Base-by-base conservation (phyloP, 1,140 invertebrate species). In the Calliopsis andreniformis region DNA sequence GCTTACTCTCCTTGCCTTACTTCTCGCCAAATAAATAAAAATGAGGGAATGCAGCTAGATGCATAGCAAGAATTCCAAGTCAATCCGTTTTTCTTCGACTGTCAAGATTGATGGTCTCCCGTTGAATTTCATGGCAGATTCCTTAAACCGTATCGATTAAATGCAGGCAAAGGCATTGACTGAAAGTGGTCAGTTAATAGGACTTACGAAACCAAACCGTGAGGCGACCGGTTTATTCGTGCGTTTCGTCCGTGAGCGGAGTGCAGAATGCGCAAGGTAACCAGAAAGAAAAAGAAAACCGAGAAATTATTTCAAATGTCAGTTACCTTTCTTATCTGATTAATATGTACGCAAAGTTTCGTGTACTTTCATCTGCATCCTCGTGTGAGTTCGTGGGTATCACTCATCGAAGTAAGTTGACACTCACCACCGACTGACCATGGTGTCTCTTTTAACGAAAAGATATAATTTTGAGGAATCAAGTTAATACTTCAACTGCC, bases 301-400 rank as follows among this genome's bases (percentile, higher is more conserved):
- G 20, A n/a, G n/a, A 23, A 76, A 63, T n/a, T 28, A 43, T 30
- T 67, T 56, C 28, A 53, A 51, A 32, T 23, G 23, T 62, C 56
- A 23, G 64, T 72, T 32, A 43, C 16, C 20, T 66, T 59, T 39
- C 25, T 78, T 78, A 61, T 78, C 69, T 78, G 62, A 59, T 75
- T 51, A 49, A 47, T 78, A 58, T 73, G 35, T 66, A 14, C n/a
- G n/a, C n/a, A n/a, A 43, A 66, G 73, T 53, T 43, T 45, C 14
- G 45, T 20, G 35, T 14, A 64, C 70, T 75, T 78, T 78, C 53
- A 47, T 78, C 20, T 10, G 3, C 18, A 43, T 43, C 39, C 45
- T 63, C 61, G 23, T 47, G 42, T 18, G 5, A 23, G 32, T 10
- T 20, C 45, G 63, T 18, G 63, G 30, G 51, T 20, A 39, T 23